Evolutionary conservation across 2,797 vertebrate species (phyloP), one percentile per base, ranked within the genome.

Genomic region (Macroramphosus scolopax): DNA sequence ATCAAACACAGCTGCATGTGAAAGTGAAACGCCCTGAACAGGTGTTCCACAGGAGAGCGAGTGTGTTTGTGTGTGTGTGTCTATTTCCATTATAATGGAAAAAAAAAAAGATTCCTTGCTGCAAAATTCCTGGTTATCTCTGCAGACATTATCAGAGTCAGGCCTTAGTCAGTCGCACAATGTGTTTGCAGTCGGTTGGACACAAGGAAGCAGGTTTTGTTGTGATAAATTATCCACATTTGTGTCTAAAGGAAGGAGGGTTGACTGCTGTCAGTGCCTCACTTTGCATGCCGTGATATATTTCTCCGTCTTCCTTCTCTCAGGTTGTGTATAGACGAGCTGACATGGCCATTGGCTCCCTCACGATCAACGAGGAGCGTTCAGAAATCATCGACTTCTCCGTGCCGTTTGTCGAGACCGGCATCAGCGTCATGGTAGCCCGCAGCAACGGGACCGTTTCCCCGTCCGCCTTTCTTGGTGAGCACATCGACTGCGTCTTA

Each of bases 351-450:
- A 99, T 99, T 0, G 96, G 96, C 45, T 99, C 96, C 2, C 94
- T 99, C 54, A 99, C 96, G 34, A 98, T 99, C 83, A 99, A 99
- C 0, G 96, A 99, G 68, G 96, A 99, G 63, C 94, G 96, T 16
- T 97, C 96, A 0, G 96, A 98, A 81, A 95, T 98, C 3, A 94
- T 98, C 35, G 95, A 98, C 78, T 99, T 99, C 90, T 98, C 95
- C 0, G 95, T 98, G 68, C 96, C 96, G 52, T 99, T 99, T 1
- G 96, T 99, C 45, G 96, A 98, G 83, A 98, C 96, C 0, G 96
- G 96, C 54, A 98, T 98, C 87, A 99, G 96, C 0, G 96, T 99
- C 51, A 96, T 99, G 94, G 96, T 99, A 14, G 94, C 96, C 6
- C 90, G 96, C 29, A 98, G 96, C 88, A 99, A 99, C 0, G 96